Base-by-base conservation (phyloP, 1,140 invertebrate species). In the Macrobrachium rosenbergii region DNA sequence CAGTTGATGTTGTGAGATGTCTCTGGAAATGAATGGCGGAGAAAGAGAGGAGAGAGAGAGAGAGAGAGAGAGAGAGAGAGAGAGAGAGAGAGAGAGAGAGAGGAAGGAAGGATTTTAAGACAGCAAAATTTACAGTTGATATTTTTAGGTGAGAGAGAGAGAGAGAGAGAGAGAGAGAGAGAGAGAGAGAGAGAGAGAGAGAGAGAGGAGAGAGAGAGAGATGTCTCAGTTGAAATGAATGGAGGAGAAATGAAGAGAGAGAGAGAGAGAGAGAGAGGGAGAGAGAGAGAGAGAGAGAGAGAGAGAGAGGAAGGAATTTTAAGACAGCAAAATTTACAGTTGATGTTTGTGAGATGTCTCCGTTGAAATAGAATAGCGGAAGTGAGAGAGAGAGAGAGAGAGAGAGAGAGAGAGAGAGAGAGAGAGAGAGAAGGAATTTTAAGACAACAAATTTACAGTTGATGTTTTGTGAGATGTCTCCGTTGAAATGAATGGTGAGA, bases 281-380 rank as follows among this genome's bases (percentile, higher is more conserved):
- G 75, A 43, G 75, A n/a, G 75, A 43, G 75, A n/a, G 75, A 43
- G 75, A n/a, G 75, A 43, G 75, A 43, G 75, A 43, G 75, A n/a
- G 45, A 43, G 75, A 43, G 75, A 43, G 75, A 43, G 75, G 28
- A 45, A n/a, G n/a, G n/a, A n/a, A n/a, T n/a, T n/a, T n/a, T n/a
- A n/a, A n/a, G n/a, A n/a, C n/a, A n/a, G n/a, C n/a, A n/a, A n/a
- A n/a, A n/a, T n/a, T n/a, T n/a, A n/a, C n/a, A n/a, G n/a, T n/a
- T n/a, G n/a, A n/a, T n/a, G n/a, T n/a, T n/a, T n/a, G n/a, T n/a
- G n/a, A n/a, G n/a, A n/a, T n/a, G n/a, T n/a, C n/a, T n/a, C n/a
- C n/a, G n/a, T n/a, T n/a, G n/a, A n/a, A n/a, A n/a, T n/a, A n/a
- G n/a, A n/a, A n/a, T n/a, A n/a, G n/a, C n/a, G n/a, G n/a, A n/a